These are phyloP conservation scores for Strigops habroptila DNA, from an alignment of 2,113 vertebrate genomes.

Conservation along the genomic window DNA sequence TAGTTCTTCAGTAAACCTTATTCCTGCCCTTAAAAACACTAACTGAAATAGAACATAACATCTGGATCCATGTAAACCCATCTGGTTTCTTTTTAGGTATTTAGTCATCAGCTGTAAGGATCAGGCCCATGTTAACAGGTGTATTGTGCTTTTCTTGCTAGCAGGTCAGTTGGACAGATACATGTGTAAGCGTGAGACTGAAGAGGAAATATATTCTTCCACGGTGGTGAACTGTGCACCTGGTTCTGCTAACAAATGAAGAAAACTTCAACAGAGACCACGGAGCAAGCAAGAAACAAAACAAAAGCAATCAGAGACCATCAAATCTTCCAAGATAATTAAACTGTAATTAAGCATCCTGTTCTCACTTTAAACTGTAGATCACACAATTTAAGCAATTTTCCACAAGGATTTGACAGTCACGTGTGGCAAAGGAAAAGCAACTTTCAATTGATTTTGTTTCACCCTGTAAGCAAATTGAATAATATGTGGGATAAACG, in stretches of 20 bases:
- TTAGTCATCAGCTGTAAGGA: neutral
- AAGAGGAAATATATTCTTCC: constrained; percentile 4
- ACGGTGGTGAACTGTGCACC: neutral
- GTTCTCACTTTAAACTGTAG: neutral
- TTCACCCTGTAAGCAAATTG: constrained; percentile 43
- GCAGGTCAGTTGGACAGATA: neutral
- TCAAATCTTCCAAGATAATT: constrained; percentile 45
- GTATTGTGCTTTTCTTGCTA: neutral
- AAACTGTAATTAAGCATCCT: constrained; percentile 57
- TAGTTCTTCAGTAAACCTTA: neutral
- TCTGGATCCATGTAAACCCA: neutral
- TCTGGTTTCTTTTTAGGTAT: fast-evolving
- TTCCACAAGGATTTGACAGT: neutral
- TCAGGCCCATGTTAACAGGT: neutral
- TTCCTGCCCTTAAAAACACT: neutral
- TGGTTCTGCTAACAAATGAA: neutral
- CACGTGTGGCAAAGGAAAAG: neutral
- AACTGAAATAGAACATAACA: neutral
- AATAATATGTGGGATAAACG: constrained; percentile 39
- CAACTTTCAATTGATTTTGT: constrained; percentile 53
- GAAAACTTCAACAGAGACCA: neutral
- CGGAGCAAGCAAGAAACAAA: neutral
- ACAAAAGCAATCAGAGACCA: neutral
- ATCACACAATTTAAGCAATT: neutral
- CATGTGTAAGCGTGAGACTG: neutral